Percentiles rank a stretch among this genome's conserved stretches.
Evolutionary conservation across 2,888 invertebrate species (phyloP).

Genomic region (Willowsia nigromaculata): DNA sequence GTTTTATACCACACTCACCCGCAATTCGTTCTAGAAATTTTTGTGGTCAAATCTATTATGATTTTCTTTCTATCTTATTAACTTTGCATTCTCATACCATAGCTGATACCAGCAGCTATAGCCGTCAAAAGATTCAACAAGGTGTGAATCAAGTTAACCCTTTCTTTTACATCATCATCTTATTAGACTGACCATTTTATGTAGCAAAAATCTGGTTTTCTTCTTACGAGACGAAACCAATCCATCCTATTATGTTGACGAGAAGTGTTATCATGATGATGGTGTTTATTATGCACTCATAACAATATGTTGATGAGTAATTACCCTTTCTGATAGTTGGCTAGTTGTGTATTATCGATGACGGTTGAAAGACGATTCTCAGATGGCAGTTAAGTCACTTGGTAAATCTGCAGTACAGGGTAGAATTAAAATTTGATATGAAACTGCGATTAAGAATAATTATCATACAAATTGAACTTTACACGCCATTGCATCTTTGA

Average conservation of each 20-base stretch:
- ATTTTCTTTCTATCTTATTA: not conserved
- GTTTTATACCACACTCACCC: not conserved
- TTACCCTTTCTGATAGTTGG: conserved; percentile 52
- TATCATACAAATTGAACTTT: no score
- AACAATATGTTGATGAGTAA: conserved; percentile 50
- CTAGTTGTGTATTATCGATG: conserved; percentile 27
- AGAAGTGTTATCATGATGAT: conserved; percentile 9
- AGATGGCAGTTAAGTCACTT: not conserved
- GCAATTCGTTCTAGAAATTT: not conserved
- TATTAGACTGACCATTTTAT: conserved; percentile 36
- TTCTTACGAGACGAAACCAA: conserved; percentile 17
- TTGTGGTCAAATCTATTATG: conserved; percentile 59
- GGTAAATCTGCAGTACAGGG: no score
- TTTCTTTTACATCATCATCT: conserved; percentile 47
- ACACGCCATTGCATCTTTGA: no score
- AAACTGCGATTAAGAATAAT: no score
- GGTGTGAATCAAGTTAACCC: conserved; percentile 66
- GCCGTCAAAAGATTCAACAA: conserved; percentile 60
- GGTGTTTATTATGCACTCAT: conserved; percentile 54
- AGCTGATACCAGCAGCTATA: no score
- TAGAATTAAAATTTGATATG: no score
- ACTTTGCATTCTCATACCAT: not conserved
- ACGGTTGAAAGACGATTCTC: not conserved
- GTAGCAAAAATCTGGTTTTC: conserved; percentile 56
- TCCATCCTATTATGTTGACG: not conserved